Base-by-base conservation (phyloP, 2,113 vertebrate species). In the Ranitomeya imitator region DNA sequence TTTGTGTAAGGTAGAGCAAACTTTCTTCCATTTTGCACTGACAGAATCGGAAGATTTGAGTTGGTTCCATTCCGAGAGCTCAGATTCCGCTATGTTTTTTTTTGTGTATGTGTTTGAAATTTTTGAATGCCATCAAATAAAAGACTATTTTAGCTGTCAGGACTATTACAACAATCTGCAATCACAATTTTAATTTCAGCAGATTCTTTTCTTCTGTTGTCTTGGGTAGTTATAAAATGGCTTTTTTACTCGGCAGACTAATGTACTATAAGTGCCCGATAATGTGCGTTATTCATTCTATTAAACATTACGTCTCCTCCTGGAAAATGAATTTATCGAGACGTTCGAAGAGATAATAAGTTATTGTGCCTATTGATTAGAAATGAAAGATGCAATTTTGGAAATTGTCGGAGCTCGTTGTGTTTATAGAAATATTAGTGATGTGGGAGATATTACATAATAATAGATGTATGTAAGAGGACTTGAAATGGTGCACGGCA, bases 241-340 rank as follows among this genome's bases (percentile, higher is more conserved):
- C 79, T 81, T 81, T 7, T 10, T 23, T 1, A 71, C 79, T 65
- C 37, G 6, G 67, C 18, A 83, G 67, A 54, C 86, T 88, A 88
- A 88, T 88, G 86, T 83, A 83, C 86, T 60, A 19, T 88, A 88
- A 88, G 86, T 88, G 79, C 63, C 71, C 76, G 65, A 88, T 88
- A 88, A 88, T 61, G 71, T 45, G 54, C 83, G 61, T 82, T 83
- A 83, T 83, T 16, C 57, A 59, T 71, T 88, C 86, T 81, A 88
- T 88, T 88, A 88, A 83, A 23, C 57, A 83, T 74, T 83, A 71
- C 61, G 23, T 82, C 80, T 77, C 60, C 69, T 86, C 61, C 31
- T 9, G 19, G 14, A 86, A n/a, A 57, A 86, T 16, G 60, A 13
- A 61, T 63, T 45, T 79, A 65, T 77, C 19, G 59, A 79, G 76